phyloP scores from a whole-genome alignment of 2,797 vertebrate genomes.

The Trematomus bernacchii region DNA sequence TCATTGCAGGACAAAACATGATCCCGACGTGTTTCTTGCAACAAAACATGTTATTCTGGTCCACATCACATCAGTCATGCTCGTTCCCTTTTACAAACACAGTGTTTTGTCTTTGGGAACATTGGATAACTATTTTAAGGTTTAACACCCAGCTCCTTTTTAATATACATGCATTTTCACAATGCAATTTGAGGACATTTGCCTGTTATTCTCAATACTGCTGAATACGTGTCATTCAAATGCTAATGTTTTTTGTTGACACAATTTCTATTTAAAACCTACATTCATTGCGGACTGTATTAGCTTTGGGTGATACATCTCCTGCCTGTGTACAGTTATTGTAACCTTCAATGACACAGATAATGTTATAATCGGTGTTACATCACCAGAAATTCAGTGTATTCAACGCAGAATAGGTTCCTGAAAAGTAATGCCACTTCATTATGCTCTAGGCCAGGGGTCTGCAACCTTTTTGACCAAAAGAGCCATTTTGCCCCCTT shows the following conservation, averaged over 20 bases:
- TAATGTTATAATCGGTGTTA: slow-evolving; percentile 18
- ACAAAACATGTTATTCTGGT: slow-evolving; percentile 16
- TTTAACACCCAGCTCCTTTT: not conserved
- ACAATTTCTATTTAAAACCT: slow-evolving; percentile 4
- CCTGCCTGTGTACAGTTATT: not conserved
- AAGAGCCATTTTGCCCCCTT: no score
- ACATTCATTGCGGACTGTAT: not conserved
- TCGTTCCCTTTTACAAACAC: not conserved
- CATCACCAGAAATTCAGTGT: slow-evolving; percentile 10
- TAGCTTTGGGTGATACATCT: not conserved
- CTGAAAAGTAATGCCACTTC: not conserved
- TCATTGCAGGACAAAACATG: not conserved
- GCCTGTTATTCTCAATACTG: not conserved
- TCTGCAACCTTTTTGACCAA: no score
- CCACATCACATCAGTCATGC: not conserved
- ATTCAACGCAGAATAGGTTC: slow-evolving; percentile 18
- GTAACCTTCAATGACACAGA: not conserved
- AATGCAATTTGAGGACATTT: not conserved
- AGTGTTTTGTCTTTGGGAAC: not conserved
- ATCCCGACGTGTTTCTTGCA: not conserved
- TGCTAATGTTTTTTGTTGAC: slow-evolving; percentile 1
- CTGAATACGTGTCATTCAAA: not conserved
- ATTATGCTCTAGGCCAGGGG: slow-evolving; percentile 13
- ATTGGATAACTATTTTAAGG: not conserved
- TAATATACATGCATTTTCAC: not conserved